Evolutionary conservation across 1,140 invertebrate genomes (phyloP), one percentile per base, ranked within the genome.

Genomic region (Heliconius melpomene): DNA sequence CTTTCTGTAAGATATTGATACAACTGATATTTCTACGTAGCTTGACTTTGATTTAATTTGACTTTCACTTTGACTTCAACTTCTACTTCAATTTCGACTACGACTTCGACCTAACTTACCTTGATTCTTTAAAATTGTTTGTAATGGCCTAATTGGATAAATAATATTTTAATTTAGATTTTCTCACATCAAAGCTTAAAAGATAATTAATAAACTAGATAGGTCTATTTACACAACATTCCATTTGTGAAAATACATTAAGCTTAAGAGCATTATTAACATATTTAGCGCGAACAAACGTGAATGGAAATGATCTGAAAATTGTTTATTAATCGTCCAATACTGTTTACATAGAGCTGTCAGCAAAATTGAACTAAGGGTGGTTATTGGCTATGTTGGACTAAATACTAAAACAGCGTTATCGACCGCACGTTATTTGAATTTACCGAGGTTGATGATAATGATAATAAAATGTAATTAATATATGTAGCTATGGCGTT

Each of bases 381-480:
- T 3, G 54, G 54, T 57, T 57, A 57, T 23, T 57, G 54, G 54
- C 7, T 57, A 23, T 57, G 54, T 57, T 57, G n/a, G n/a, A 23
- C 20, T 57, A 57, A 57, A 57, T 57, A n/a, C n/a, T n/a, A 57
- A n/a, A 23, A 57, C 54, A 57, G 54, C n/a, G 54, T 57, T 57
- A n/a, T 20, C 18, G 54, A 57, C 54, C 54, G 54, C 20, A 57
- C 7, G 8, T 23, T 57, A 57, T 57, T 57, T 57, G n/a, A 57
- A 57, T 23, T 57, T 57, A 57, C n/a, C n/a, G 11, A 8, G 23
- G 7, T 57, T 57, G 40, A 3, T 16, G 40, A 16, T 46, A 46
- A 46, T 16, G 3, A 16, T 16, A 46, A 46, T 16, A 46, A 8
- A 57, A 57, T 57, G 8, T 23, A 57, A 57, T n/a, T 2, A 23